phyloP scores from a whole-genome alignment of 2,797 vertebrate genomes.

The Channa striata region DNA sequence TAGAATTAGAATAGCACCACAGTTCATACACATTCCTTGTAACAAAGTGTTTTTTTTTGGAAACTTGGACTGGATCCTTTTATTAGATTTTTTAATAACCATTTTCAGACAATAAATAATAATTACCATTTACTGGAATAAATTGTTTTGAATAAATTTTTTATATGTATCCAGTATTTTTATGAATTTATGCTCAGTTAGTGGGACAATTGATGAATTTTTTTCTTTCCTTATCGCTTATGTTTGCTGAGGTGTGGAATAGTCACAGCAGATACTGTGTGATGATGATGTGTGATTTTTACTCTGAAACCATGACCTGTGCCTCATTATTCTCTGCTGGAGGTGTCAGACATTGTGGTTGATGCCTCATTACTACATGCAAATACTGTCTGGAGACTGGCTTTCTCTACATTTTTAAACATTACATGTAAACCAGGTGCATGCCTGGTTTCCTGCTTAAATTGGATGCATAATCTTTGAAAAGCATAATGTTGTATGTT shows the following conservation, averaged over 20 bases:
- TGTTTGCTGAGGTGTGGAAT: conserved; percentile 32
- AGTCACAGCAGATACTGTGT: conserved; percentile 23
- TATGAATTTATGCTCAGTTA: not conserved
- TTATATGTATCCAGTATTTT: conserved; percentile 9
- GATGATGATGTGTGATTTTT: too few relatives aligned
- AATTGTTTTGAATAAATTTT: conserved; percentile 12
- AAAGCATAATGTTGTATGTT: not conserved
- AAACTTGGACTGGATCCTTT: too few relatives aligned
- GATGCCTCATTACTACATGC: conserved; percentile 13
- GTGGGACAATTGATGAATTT: conserved; percentile 8
- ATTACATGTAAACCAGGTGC: not conserved
- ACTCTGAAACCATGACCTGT: conserved; percentile 56
- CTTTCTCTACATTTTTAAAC: conserved; percentile 20
- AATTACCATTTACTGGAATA: not conserved
- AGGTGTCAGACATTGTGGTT: conserved; percentile 28
- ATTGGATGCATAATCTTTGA: conserved; percentile 22
- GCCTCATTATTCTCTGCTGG: conserved; percentile 51
- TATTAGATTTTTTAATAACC: too few relatives aligned
- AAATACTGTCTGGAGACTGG: conserved; percentile 6
- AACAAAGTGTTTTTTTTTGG: not conserved
- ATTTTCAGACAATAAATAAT: not conserved
- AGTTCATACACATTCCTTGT: not conserved
- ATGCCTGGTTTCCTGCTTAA: conserved; percentile 8
- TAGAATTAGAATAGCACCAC: too few relatives aligned
- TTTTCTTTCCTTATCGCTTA: conserved; percentile 19